A percentile compares a stretch with the other conserved stretches of the same genome.
These are phyloP conservation scores for Drosophila meridiana DNA, from an alignment of 2,888 invertebrate genomes.

Conservation along the genomic window DNA sequence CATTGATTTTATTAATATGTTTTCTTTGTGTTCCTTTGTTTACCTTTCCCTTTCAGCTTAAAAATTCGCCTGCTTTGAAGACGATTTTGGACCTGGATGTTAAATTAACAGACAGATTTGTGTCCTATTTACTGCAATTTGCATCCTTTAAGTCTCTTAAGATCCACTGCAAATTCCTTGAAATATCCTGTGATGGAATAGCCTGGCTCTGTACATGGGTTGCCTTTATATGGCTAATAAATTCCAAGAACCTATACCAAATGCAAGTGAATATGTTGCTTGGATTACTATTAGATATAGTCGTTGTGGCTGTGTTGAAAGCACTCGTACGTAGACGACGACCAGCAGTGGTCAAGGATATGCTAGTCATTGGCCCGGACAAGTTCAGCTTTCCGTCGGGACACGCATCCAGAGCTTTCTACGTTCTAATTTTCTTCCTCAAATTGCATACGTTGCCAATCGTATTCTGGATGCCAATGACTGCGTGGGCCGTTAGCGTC, in stretches of 20 bases:
- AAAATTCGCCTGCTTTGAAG: conserved; percentile 21
- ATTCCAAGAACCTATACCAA: conserved; percentile 89
- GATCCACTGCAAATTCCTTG: conserved; percentile 81
- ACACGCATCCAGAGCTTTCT: conserved; percentile 93
- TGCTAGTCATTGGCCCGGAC: conserved; percentile 92
- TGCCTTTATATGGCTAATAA: conserved; percentile 91
- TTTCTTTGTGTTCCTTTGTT: not conserved
- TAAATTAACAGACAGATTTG: conserved; percentile 77
- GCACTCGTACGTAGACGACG: conserved; percentile 91
- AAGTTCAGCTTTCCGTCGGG: conserved; percentile 97
- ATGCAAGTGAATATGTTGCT: conserved; percentile 94
- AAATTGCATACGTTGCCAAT: conserved; percentile 88
- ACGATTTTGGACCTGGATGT: conserved; percentile 77
- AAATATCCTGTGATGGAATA: conserved; percentile 94
- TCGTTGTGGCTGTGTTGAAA: conserved; percentile 91
- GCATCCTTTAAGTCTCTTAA: conserved; percentile 78
- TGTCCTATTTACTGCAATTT: conserved; percentile 75
- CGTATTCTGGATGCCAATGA: conserved; percentile 88
- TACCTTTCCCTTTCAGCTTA: conserved; percentile 20
- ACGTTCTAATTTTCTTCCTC: conserved; percentile 91
- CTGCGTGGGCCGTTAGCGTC: conserved; percentile 91
- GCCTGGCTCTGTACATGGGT: conserved; percentile 93
- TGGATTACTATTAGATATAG: conserved; percentile 91
- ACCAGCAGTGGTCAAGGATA: conserved; percentile 89
- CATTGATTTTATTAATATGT: not conserved